Evolutionary conservation across 1,140 invertebrate genomes (phyloP).

Genomic region (Halictus rubicundus): DNA sequence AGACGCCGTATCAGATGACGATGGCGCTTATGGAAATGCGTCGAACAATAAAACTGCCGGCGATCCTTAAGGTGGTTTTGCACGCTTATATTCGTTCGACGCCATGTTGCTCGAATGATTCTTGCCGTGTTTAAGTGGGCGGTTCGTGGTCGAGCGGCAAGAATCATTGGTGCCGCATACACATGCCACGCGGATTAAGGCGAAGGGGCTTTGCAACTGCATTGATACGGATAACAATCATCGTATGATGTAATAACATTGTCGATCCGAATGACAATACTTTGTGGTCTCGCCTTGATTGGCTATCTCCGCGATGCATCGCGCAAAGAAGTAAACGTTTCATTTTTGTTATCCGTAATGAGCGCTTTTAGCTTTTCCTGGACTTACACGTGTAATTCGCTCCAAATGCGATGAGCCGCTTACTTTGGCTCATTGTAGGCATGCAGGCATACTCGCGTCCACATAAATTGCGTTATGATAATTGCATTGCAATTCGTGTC

Average conservation of each 20-base stretch:
- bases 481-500: too few relatives aligned
- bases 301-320: neutral
- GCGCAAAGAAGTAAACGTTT: neutral
- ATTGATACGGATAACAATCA: slow-evolving; percentile 17
- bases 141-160: neutral
- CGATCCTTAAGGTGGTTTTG: slow-evolving; percentile 12
- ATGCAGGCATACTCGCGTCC: too few relatives aligned
- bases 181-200: neutral
- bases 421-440: too few relatives aligned
- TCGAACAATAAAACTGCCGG: slow-evolving; percentile 28
- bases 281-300: neutral
- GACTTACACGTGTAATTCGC: neutral
- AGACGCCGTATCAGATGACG: slow-evolving; percentile 54
- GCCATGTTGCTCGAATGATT: neutral
- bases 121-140: neutral
- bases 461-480: too few relatives aligned
- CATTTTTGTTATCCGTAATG: neutral
- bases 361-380: neutral
- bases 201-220: neutral
- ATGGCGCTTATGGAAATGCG: slow-evolving; percentile 56
- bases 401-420: too few relatives aligned
- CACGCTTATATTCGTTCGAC: neutral
- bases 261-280: slow-evolving; percentile 2
- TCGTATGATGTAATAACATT: neutral
- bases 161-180: neutral